A percentile compares a stretch with the other conserved stretches of the same genome.
phyloP scores from a whole-genome alignment of 2,113 vertebrate species.

The Zonotrichia leucophrys region DNA sequence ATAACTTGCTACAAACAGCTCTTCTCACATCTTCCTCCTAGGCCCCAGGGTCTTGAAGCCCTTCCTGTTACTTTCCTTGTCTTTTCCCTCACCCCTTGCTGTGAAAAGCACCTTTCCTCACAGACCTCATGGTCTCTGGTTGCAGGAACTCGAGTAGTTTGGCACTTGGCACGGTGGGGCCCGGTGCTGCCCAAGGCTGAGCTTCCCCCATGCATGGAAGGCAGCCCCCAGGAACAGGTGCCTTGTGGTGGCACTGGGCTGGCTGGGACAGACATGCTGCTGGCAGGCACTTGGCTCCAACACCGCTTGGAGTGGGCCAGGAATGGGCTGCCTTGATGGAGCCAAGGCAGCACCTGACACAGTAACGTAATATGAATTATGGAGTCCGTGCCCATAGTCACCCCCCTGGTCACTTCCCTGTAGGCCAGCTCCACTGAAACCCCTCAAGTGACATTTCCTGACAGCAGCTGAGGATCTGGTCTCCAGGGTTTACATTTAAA shows the following conservation, averaged over 20 bases:
- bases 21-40: background rate
- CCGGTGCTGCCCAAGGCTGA: background rate
- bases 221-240: background rate
- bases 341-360: background rate
- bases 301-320: fast-evolving
- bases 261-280: fast-evolving
- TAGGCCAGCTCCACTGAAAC: background rate
- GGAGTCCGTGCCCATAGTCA: background rate
- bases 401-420: background rate
- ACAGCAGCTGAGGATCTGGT: background rate
- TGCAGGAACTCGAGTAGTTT: background rate
- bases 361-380: background rate
- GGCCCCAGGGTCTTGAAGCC: background rate
- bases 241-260: fast-evolving
- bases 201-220: background rate
- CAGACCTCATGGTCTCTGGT: background rate
- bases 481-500: background rate
- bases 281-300: background rate
- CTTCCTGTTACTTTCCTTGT: background rate
- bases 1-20: background rate
- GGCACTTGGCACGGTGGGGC: background rate
- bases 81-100: background rate
- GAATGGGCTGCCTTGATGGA: background rate
- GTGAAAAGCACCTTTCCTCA: background rate
- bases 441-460: background rate